Evolutionary conservation across 2,113 vertebrate species (phyloP).

Genomic region (Clarias macrocephalus): DNA sequence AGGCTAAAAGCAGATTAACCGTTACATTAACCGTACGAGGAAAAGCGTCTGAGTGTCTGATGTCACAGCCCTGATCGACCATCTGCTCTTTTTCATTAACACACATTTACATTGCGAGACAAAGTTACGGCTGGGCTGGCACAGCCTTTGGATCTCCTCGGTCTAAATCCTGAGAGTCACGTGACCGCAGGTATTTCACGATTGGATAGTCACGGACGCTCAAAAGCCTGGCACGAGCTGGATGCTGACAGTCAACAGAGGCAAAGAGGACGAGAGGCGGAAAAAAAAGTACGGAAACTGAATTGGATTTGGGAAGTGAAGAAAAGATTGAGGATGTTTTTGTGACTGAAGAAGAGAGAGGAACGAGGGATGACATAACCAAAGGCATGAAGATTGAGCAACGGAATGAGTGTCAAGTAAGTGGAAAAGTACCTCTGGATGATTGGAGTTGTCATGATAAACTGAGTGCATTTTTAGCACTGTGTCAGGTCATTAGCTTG

Average conservation of each 20-base stretch:
- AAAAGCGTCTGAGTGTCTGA: constrained; percentile 71
- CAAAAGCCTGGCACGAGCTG: constrained; percentile 61
- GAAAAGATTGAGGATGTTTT: not conserved
- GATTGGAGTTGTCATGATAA: not conserved
- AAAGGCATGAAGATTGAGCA: constrained; percentile 63
- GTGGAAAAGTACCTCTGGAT: constrained; percentile 31
- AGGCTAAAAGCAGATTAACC: constrained; percentile 66
- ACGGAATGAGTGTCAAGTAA: constrained; percentile 68
- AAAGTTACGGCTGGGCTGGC: constrained; percentile 5
- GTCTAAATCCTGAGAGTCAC: constrained; percentile 60
- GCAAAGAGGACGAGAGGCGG: not conserved
- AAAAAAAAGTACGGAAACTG: not conserved
- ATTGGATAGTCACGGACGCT: constrained; percentile 62
- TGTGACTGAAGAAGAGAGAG: not conserved
- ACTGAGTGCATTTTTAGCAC: not conserved
- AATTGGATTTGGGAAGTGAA: constrained; percentile 13
- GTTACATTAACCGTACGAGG: constrained; percentile 72
- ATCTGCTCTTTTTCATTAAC: constrained; percentile 67
- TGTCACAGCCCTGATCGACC: constrained; percentile 66
- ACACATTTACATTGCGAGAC: constrained; percentile 45
- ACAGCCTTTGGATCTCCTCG: constrained; percentile 57
- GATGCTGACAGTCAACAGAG: constrained; percentile 57
- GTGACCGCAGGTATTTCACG: constrained; percentile 51
- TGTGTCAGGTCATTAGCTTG: not conserved
- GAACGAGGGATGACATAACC: constrained; percentile 57